Evolutionary conservation across 2,797 vertebrate species (phyloP), one percentile per base, ranked within the genome.

Genomic region (Falco novaeseelandiae): DNA sequence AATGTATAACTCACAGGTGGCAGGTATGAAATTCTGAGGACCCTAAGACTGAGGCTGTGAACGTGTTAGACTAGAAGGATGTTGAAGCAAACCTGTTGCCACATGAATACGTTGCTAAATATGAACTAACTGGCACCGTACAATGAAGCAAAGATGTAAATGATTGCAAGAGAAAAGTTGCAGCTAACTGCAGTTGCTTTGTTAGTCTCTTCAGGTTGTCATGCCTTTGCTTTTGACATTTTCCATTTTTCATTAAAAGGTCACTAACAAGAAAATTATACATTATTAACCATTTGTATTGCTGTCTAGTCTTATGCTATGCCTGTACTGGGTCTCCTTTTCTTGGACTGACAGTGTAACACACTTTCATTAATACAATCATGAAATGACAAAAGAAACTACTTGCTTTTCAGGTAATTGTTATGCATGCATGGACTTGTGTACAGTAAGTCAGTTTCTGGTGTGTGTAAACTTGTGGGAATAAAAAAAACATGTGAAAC

Each of bases 61-160:
- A 21, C 0, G 0, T 44, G 20, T 32, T 29, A 67, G 71, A 48
- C 59, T 0, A 0, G 74, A 72, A 89, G 85, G 87, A 55, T 69
- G 32, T 38, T 72, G 89, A 86, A 72, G 71, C 88, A 94, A 95
- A 80, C 29, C 36, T 72, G 22, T 90, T 91, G 89, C 71, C 76
- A 34, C 65, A 15, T 17, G 49, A 86, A 30, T 26, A 12, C 0
- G 0, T 83, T 90, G 87, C 61, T 70, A 63, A 87, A 84, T 70
- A 3, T 32, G 89, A 96, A 85, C 36, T 52, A 62, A 85, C 27
- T 67, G 71, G 40, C 48, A 62, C 59, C 22, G 13, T 21, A 3
- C 49, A 70, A 67, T 32, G 90, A 89, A 77, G 83, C 52, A 90
- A 95, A 89, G 63, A 42, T 42, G 29, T 2, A 6, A 86, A 34